Conservation (phyloP, 1,140 invertebrate genomes). For the Trachelipus rathkii region DNA sequence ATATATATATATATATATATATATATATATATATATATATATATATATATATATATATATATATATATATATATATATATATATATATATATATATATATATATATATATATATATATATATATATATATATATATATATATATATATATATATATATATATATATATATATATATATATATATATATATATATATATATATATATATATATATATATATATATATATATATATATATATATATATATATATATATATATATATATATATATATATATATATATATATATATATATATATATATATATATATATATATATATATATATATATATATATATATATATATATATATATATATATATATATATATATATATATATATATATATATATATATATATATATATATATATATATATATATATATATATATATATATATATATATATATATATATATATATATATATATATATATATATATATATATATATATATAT, state of each 20-base stretch:
- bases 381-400: constrained; percentile 13
- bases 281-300: constrained; percentile 9
- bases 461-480: too few species aligned
- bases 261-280: constrained; percentile 15
- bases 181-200: too few species aligned
- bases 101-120: constrained; percentile 11
- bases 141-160: constrained; percentile 11
- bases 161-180: too few species aligned
- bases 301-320: constrained; percentile 6
- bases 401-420: constrained; percentile 11
- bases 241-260: constrained; percentile 15
- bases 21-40: constrained; percentile 9
- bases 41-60: constrained; percentile 6
- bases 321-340: constrained; percentile 11
- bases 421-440: too few species aligned
- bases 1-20: constrained; percentile 13
- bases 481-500: too few species aligned
- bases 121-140: constrained; percentile 14
- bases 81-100: constrained; percentile 11
- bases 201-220: too few species aligned
- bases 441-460: too few species aligned
- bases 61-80: constrained; percentile 11
- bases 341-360: constrained; percentile 11
- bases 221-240: too few species aligned
- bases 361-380: constrained; percentile 11